phyloP scores from a whole-genome alignment of 2,888 invertebrate species.

The Leucophora obtusa region DNA sequence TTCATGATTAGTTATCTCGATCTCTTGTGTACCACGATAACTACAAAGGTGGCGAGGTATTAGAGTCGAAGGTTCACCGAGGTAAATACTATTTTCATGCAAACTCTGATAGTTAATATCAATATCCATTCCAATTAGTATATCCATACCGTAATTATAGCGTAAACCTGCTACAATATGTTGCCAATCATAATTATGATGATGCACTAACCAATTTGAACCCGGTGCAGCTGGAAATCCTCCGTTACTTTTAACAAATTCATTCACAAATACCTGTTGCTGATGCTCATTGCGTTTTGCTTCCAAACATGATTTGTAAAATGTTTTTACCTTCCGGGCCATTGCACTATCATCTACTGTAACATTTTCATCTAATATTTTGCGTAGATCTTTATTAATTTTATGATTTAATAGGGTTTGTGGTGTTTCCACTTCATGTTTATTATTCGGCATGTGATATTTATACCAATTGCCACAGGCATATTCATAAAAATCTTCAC shows the following conservation, averaged over 20 bases:
- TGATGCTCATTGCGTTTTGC: constrained; percentile 66
- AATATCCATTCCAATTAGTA: constrained; percentile 73
- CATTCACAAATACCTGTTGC: constrained; percentile 70
- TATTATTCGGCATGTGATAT: constrained; percentile 36
- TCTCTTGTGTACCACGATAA: constrained; percentile 58
- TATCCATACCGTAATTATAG: constrained; percentile 71
- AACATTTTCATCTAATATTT: constrained; percentile 68
- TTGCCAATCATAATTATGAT: constrained; percentile 73
- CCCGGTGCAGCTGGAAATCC: constrained; percentile 75
- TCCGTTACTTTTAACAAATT: constrained; percentile 72
- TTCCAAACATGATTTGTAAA: constrained; percentile 73
- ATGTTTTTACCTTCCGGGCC: constrained; percentile 73
- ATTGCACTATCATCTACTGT: constrained; percentile 68
- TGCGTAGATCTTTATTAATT: constrained; percentile 68
- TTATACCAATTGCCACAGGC: constrained; percentile 74
- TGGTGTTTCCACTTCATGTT: constrained; percentile 58
- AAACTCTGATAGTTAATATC: constrained; percentile 70
- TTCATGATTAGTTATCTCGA: constrained; percentile 66
- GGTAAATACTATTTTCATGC: constrained; percentile 73
- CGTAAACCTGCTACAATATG: constrained; percentile 69
- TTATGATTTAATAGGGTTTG: constrained; percentile 60
- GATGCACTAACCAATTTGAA: constrained; percentile 71
- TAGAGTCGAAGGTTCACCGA: constrained; percentile 72
- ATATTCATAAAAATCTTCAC: constrained; percentile 75
- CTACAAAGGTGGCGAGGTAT: constrained; percentile 71